Conservation (phyloP, 2,797 vertebrate genomes). For the Etheostoma nigrum region DNA sequence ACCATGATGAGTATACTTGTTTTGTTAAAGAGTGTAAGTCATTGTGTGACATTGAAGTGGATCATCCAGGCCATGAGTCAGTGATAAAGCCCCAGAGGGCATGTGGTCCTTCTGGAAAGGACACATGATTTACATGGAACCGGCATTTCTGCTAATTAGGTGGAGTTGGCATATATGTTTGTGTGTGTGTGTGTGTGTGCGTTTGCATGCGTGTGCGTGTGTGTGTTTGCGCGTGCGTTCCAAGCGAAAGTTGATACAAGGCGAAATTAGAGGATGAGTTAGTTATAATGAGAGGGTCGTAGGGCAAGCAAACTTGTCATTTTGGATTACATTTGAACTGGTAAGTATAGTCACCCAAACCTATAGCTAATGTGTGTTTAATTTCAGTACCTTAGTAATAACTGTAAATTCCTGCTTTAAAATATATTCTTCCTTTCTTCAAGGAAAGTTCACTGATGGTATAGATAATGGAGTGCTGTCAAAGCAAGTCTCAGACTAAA, state of each 20-base stretch:
- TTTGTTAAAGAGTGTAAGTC: slow-evolving; percentile 21
- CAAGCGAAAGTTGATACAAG: slow-evolving; percentile 53
- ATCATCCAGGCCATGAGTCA: slow-evolving; percentile 32
- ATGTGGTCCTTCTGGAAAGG: slow-evolving; percentile 36
- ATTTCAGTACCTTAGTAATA: slow-evolving; percentile 35
- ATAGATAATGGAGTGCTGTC: background rate
- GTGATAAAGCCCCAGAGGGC: slow-evolving; percentile 28
- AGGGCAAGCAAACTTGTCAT: slow-evolving; percentile 41
- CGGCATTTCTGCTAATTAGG: slow-evolving; percentile 39
- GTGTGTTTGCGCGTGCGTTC: background rate
- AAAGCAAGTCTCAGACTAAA: background rate
- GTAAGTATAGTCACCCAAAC: slow-evolving; percentile 45
- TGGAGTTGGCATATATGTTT: slow-evolving; percentile 2
- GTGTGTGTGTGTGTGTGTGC: slow-evolving; percentile 16
- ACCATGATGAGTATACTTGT: slow-evolving; percentile 19
- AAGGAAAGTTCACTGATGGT: background rate
- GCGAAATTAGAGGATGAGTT: slow-evolving; percentile 61
- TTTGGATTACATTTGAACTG: slow-evolving; percentile 44
- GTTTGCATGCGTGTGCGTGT: background rate
- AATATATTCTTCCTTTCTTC: slow-evolving; percentile 14
- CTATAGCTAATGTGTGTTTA: slow-evolving; percentile 31
- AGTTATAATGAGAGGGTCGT: slow-evolving; percentile 63
- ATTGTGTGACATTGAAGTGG: slow-evolving; percentile 27
- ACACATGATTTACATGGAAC: slow-evolving; percentile 31
- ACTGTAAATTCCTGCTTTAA: slow-evolving; percentile 37